Evolutionary conservation across 2,888 invertebrate species (phyloP).

Genomic region (Eupithecia centaureata): DNA sequence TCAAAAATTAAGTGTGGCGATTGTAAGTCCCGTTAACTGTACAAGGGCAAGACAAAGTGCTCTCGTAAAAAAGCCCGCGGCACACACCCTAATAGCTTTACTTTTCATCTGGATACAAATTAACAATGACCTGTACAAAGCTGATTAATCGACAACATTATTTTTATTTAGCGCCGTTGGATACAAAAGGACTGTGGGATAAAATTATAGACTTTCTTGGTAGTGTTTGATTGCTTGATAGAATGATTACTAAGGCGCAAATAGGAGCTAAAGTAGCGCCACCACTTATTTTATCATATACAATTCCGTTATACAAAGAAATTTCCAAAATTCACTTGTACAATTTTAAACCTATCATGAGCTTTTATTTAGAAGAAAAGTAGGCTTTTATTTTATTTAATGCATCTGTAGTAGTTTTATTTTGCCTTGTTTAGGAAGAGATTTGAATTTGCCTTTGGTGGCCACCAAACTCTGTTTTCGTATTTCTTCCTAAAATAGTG

Average conservation of each 20-base stretch:
- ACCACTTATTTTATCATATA: too few relatives aligned
- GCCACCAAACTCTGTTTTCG: too few relatives aligned
- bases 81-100: conserved; percentile 78
- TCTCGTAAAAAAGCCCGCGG: conserved; percentile 64
- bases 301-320: too few relatives aligned
- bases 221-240: background rate
- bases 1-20: background rate
- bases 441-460: too few relatives aligned
- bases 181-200: background rate
- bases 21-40: conserved; percentile 13
- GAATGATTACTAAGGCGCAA: background rate
- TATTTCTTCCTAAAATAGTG: too few relatives aligned
- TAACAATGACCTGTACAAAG: conserved; percentile 75
- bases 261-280: too few relatives aligned
- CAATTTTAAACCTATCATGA: too few relatives aligned
- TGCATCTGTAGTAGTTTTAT: too few relatives aligned
- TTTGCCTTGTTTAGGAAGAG: too few relatives aligned
- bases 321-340: too few relatives aligned
- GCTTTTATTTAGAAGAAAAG: too few relatives aligned
- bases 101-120: conserved; percentile 82
- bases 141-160: conserved; percentile 70
- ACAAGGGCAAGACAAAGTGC: conserved; percentile 59
- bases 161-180: conserved; percentile 31
- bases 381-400: too few relatives aligned
- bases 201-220: background rate